These are phyloP conservation scores for Mallotus villosus DNA, from an alignment of 2,797 vertebrate species.

Conservation along the genomic window DNA sequence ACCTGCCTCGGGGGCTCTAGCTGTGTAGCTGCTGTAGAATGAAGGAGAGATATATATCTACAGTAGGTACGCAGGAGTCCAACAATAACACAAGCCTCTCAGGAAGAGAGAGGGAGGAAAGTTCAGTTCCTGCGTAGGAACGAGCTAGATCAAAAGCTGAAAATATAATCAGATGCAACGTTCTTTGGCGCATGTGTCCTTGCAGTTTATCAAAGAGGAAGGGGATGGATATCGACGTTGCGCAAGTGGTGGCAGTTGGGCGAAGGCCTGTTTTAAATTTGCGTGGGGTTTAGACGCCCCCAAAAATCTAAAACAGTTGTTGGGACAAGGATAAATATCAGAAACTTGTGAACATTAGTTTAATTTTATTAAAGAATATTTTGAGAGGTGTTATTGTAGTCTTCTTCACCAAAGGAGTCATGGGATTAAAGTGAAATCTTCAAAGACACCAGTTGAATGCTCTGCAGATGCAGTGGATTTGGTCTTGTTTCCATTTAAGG, in stretches of 20 bases:
- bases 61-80: conserved; percentile 43
- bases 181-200: too few species aligned
- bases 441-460: conserved; percentile 22
- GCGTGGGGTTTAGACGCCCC: too few species aligned
- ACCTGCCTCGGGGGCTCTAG: conserved; percentile 30
- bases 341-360: not conserved
- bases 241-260: too few species aligned
- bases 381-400: conserved; percentile 24
- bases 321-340: not conserved
- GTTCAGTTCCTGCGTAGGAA: not conserved
- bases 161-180: not conserved
- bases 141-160: not conserved
- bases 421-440: conserved; percentile 20
- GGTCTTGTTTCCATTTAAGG: conserved; percentile 4
- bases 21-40: conserved; percentile 11
- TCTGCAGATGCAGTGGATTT: conserved; percentile 40
- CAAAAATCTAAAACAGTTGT: not conserved
- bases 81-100: conserved; percentile 56
- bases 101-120: conserved; percentile 46
- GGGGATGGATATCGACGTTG: too few species aligned
- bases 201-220: too few species aligned
- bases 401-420: not conserved
- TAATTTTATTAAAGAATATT: not conserved
- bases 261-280: too few species aligned
- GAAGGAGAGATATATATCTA: conserved; percentile 17